Evolutionary conservation across 2,888 invertebrate genomes (phyloP), one percentile per base, ranked within the genome.

Genomic region (Leucoptera coffeella): DNA sequence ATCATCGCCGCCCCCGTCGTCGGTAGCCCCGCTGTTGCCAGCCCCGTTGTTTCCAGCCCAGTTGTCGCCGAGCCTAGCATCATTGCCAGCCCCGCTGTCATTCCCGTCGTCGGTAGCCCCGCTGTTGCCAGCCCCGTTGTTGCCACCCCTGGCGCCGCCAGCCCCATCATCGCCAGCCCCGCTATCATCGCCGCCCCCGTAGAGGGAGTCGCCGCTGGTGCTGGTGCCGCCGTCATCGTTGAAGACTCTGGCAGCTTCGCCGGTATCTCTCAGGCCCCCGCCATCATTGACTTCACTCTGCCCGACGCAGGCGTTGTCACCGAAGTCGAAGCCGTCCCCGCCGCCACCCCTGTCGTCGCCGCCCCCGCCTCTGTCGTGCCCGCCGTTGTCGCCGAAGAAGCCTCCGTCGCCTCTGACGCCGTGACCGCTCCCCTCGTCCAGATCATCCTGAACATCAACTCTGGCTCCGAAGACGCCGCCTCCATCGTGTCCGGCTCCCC

Each of bases 371-470:
- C 33, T 13, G 10, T 40, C 31, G 25, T 23, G 26, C 39, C 39
- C 20, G 34, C 38, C 23, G 28, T 33, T n/a, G 38, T 34, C 1
- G 42, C 26, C 21, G 22, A 36, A 8, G 33, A 28, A 4, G 23
- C 10, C n/a, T 12, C 14, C 20, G 3, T 12, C 12, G n/a, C 26
- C 4, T 11, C 17, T 17, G 6, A 6, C 17, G 6, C 17, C 9
- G 17, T 6, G 6, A 7, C 17, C 6, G 35, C 36, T 27, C 36
- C 46, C 4, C 31, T 45, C 19, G 34, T 50, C 24, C 46, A 49
- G 34, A 45, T 49, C 32, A 45, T 47, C 38, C 19, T 49, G 23
- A 50, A 48, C 36, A 40, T 49, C 34, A 42, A 47, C 34, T 34
- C 29, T 19, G 26, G 32, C 20, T 29, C 28, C 10, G 34, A 30